Conservation (phyloP, 2,797 vertebrate species). For the Manis pentadactyla region DNA sequence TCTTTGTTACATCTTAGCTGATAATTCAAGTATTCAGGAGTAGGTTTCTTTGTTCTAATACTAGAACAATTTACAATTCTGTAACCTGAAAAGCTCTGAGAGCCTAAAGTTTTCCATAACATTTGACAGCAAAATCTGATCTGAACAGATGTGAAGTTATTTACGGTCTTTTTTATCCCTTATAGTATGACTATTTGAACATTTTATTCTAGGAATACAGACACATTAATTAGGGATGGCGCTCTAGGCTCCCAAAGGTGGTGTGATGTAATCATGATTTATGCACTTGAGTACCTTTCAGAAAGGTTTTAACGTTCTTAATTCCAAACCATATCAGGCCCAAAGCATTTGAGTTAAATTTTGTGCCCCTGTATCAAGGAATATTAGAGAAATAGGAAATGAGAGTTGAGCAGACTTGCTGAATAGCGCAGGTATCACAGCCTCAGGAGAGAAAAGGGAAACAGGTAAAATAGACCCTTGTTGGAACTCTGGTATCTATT, state of each 20-base stretch:
- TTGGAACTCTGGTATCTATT: not conserved
- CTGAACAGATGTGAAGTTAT: not conserved
- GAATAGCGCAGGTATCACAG: not conserved
- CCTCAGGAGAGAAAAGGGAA: not conserved
- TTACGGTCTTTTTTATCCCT: not conserved
- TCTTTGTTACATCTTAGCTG: conserved; percentile 40
- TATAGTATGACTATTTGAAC: not conserved
- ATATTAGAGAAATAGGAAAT: not conserved
- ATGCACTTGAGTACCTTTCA: not conserved
- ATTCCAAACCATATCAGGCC: no score
- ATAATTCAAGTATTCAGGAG: not conserved
- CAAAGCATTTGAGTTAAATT: not conserved
- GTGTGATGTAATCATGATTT: not conserved
- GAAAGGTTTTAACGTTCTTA: not conserved
- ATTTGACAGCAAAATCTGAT: conserved; percentile 26
- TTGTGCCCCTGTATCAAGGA: not conserved
- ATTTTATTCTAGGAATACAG: not conserved
- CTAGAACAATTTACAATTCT: not conserved
- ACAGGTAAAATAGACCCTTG: not conserved
- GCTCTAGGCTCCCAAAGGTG: not conserved
- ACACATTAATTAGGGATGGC: not conserved
- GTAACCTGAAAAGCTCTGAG: conserved; percentile 6
- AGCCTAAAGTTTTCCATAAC: not conserved
- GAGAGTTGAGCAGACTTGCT: not conserved
- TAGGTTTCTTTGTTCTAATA: not conserved